These are phyloP conservation scores for Alloscopus bannaensis DNA, from an alignment of 2,888 invertebrate genomes.

Conservation along the genomic window DNA sequence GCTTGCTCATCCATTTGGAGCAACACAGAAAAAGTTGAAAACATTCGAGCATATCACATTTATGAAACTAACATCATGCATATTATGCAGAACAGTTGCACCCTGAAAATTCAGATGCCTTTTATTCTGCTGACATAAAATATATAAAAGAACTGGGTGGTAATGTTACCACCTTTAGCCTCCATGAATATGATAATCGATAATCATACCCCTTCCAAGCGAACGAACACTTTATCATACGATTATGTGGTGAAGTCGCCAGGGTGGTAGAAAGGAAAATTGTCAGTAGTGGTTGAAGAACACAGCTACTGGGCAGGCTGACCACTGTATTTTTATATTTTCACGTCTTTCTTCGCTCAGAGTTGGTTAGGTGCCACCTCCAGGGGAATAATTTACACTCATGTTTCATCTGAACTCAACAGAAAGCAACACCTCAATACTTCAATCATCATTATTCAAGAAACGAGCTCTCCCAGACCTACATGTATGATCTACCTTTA, in stretches of 20 bases:
- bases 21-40: too few relatives aligned
- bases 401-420: slow-evolving; percentile 27
- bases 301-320: slow-evolving; percentile 53
- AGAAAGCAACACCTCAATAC: slow-evolving; percentile 3
- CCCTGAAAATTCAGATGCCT: slow-evolving; percentile 7
- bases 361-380: too few relatives aligned
- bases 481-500: too few relatives aligned
- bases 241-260: slow-evolving; percentile 22
- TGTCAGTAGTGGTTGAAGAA: slow-evolving; percentile 23
- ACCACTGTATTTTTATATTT: too few relatives aligned
- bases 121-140: slow-evolving; percentile 4
- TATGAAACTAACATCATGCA: too few relatives aligned
- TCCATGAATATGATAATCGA: slow-evolving; percentile 60
- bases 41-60: too few relatives aligned
- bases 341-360: slow-evolving; percentile 24
- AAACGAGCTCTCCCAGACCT: neutral
- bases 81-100: slow-evolving; percentile 37
- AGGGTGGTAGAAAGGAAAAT: slow-evolving; percentile 49
- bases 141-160: slow-evolving; percentile 50
- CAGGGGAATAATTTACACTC: slow-evolving; percentile 44
- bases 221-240: slow-evolving; percentile 49
- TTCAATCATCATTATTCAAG: slow-evolving; percentile 48
- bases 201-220: slow-evolving; percentile 46
- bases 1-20: slow-evolving; percentile 19
- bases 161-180: slow-evolving; percentile 53